Evolutionary conservation across 2,113 vertebrate genomes (phyloP).

Genomic region (Ctenomys sociabilis): DNA sequence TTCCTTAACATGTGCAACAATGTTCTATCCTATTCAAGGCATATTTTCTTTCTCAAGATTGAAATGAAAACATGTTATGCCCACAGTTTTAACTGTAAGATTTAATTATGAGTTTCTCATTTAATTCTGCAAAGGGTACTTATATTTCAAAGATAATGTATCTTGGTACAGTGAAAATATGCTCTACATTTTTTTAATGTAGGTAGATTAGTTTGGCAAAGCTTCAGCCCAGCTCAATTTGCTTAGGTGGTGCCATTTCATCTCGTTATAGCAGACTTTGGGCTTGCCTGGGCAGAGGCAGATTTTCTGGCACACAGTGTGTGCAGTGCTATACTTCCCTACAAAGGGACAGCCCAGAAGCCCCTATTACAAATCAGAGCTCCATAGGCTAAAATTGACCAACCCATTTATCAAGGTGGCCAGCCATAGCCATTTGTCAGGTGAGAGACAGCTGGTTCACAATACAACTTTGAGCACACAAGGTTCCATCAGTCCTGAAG

Average conservation of each 20-base stretch:
- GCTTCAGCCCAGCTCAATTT: constrained; percentile 22
- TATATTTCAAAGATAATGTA: constrained; percentile 55
- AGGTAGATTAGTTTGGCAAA: constrained; percentile 53
- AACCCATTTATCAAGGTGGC: constrained; percentile 53
- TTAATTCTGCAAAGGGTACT: constrained; percentile 53
- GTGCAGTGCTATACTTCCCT: background rate
- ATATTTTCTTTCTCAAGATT: constrained; percentile 48
- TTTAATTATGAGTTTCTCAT: constrained; percentile 36
- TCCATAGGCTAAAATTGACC: constrained; percentile 66
- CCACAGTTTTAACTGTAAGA: constrained; percentile 7
- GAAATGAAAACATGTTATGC: constrained; percentile 35
- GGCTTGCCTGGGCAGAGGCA: background rate
- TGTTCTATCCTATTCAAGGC: background rate
- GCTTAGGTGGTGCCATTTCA: background rate
- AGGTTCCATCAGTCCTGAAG: constrained; percentile 8
- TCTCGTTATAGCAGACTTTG: constrained; percentile 23
- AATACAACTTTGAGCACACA: constrained; percentile 25
- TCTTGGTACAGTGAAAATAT: constrained; percentile 51
- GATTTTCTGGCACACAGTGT: background rate
- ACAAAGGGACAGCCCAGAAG: constrained; percentile 26
- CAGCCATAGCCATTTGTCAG: constrained; percentile 64
- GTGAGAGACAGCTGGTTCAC: constrained; percentile 57
- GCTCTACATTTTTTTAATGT: constrained; percentile 37
- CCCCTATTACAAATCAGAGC: constrained; percentile 51
- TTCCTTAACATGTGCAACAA: constrained; percentile 36